phyloP scores from a whole-genome alignment of 2,797 vertebrate species.

The Poliocrania exsul region DNA sequence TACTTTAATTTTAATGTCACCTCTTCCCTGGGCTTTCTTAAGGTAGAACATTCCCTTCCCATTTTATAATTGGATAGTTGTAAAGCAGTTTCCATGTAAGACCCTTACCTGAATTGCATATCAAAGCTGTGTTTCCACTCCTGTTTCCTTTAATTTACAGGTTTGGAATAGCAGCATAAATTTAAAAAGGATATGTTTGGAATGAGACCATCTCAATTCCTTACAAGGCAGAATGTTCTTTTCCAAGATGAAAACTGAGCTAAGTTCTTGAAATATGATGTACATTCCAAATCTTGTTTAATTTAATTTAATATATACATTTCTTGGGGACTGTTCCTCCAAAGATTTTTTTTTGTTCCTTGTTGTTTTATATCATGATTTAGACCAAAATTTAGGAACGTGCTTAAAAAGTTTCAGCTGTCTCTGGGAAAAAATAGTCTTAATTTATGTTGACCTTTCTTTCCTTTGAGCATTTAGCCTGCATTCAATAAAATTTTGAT shows the following conservation, averaged over 20 bases:
- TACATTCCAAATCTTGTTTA: slow-evolving; percentile 33
- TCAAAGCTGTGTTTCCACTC: not conserved
- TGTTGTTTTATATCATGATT: not conserved
- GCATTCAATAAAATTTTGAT: slow-evolving; percentile 84
- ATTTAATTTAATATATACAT: not conserved
- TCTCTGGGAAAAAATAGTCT: slow-evolving; percentile 76
- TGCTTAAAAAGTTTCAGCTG: slow-evolving; percentile 70
- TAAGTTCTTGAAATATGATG: slow-evolving; percentile 11
- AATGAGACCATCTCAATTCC: slow-evolving; percentile 17
- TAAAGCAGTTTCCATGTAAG: not conserved
- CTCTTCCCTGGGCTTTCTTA: slow-evolving; percentile 24
- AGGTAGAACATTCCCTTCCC: not conserved
- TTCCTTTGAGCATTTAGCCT: slow-evolving; percentile 79
- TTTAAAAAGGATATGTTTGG: not conserved
- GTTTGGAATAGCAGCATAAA: not conserved
- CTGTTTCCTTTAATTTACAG: slow-evolving; percentile 14
- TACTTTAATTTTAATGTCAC: slow-evolving; percentile 52
- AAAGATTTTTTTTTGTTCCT: not conserved
- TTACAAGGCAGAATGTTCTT: slow-evolving; percentile 11
- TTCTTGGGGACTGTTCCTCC: slow-evolving; percentile 13
- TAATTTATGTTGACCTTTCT: slow-evolving; percentile 85
- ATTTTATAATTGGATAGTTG: not conserved
- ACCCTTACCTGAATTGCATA: not conserved
- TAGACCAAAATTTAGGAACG: slow-evolving; percentile 64
- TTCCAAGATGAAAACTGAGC: not conserved